Base-by-base conservation (phyloP, 2,113 vertebrate species). In the Myotis lucifugus region DNA sequence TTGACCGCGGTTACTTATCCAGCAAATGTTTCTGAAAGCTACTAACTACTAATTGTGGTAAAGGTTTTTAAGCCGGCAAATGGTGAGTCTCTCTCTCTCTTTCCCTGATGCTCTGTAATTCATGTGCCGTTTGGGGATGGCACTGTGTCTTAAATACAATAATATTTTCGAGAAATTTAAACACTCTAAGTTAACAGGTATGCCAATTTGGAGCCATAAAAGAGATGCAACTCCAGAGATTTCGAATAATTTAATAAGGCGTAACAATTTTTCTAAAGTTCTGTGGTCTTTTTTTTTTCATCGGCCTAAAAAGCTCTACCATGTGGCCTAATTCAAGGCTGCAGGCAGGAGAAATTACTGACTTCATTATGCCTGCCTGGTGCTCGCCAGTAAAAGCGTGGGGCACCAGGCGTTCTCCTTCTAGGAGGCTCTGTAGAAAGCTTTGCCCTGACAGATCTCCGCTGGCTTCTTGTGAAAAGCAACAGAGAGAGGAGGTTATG, bases 1-100 rank as follows among this genome's bases (percentile, higher is more conserved):
- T 98, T 97, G 96, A 98, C 96, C 82, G 59, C 96, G 94, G 97
- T 97, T 98, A 97, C 94, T 97, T 97, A 97, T 91, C 97, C 96
- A 97, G 98, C 97, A 97, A 98, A 98, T 98, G 98, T 97, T 98
- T 98, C 97, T 98, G 98, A 98, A 97, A 98, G 98, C 98, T 96
- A 97, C 97, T 97, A 96, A 97, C 97, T 97, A 97, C 98, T 98
- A 98, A 98, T 98, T 98, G 97, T 97, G 93, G 97, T 97, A 95
- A 98, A 98, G 97, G 97, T 97, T 98, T 98, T 98, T 98, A 98
- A 98, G 98, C 90, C 79, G 90, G 97, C 97, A 97, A 98, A 98
- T 74, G 0, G 95, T 56, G 85, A 95, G 96, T 97, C 96, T 97
- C 97, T 96, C 74, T 90, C 87, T 61, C 46, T 90, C 95, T 85